A percentile compares a stretch with the other conserved stretches of the same genome.
Conservation (phyloP, 1,140 invertebrate genomes). For the Drepana arcuata region DNA sequence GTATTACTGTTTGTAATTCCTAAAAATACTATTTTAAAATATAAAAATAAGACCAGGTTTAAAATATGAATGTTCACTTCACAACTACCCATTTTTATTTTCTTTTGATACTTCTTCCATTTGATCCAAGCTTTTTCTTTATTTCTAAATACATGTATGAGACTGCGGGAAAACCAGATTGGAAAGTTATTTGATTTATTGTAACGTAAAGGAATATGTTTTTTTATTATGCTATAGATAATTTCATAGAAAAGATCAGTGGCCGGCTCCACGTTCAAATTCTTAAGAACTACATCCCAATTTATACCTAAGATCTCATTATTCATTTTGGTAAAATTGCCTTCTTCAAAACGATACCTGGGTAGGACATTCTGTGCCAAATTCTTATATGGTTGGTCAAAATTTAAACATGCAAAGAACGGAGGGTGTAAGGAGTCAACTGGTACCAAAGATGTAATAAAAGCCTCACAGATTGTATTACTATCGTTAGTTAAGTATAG, state of each 20-base stretch:
- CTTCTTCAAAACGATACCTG: constrained; percentile 1
- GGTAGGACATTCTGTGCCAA: not conserved
- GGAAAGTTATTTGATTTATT: not conserved
- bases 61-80: no score
- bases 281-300: not conserved
- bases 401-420: not conserved
- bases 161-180: constrained; percentile 1
- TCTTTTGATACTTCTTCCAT: no score
- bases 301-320: not conserved
- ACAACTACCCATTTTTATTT: no score
- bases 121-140: no score
- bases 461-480: not conserved
- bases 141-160: no score
- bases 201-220: not conserved
- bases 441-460: not conserved
- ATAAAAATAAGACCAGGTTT: no score
- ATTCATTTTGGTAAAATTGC: not conserved
- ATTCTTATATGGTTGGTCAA: not conserved
- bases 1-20: no score
- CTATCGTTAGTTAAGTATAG: not conserved
- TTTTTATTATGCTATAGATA: not conserved
- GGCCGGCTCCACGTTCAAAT: not conserved
- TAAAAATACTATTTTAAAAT: no score
- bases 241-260: constrained; percentile 1
- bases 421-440: constrained; percentile 1